Evolutionary conservation across 1,140 invertebrate species (phyloP).

Genomic region (Ceratina japonica): DNA sequence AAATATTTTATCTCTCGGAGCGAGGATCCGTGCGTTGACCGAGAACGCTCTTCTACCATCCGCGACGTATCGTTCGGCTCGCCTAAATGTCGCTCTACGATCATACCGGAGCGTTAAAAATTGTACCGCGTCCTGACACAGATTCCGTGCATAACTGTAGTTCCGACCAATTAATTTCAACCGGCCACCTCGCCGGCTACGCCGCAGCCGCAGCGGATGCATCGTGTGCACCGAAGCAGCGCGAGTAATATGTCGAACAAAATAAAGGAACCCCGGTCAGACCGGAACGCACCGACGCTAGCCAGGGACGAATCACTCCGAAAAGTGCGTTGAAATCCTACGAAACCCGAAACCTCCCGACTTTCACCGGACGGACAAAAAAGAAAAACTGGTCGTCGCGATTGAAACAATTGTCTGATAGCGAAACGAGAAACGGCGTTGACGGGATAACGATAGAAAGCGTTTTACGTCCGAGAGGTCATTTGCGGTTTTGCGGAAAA

Average conservation of each 20-base stretch:
- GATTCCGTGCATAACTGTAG: conserved; percentile 50
- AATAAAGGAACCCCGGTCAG: conserved; percentile 19
- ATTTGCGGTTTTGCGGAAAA: conserved; percentile 44
- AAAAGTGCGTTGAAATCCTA: background rate
- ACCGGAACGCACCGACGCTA: background rate
- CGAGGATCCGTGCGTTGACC: background rate
- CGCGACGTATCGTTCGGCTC: too few relatives aligned
- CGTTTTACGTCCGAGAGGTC: background rate
- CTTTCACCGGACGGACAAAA: conserved; percentile 49
- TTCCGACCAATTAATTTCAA: conserved; percentile 51
- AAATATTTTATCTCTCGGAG: conserved; percentile 6
- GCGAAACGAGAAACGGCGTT: background rate
- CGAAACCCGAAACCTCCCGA: background rate
- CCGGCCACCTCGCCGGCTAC: conserved; percentile 3
- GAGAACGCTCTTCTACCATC: too few relatives aligned
- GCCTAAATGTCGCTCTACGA: background rate
- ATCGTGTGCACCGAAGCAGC: conserved; percentile 30
- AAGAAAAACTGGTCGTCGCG: conserved; percentile 25
- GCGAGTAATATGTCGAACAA: conserved; percentile 24
- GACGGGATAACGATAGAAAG: conserved; percentile 26
- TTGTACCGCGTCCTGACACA: conserved; percentile 36
- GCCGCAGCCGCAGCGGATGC: conserved; percentile 6
- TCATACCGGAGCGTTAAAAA: conserved; percentile 34
- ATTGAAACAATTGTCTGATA: conserved; percentile 24
- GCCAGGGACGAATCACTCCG: background rate